Conservation (phyloP, 2,888 invertebrate species). For the Andrena fulva region DNA sequence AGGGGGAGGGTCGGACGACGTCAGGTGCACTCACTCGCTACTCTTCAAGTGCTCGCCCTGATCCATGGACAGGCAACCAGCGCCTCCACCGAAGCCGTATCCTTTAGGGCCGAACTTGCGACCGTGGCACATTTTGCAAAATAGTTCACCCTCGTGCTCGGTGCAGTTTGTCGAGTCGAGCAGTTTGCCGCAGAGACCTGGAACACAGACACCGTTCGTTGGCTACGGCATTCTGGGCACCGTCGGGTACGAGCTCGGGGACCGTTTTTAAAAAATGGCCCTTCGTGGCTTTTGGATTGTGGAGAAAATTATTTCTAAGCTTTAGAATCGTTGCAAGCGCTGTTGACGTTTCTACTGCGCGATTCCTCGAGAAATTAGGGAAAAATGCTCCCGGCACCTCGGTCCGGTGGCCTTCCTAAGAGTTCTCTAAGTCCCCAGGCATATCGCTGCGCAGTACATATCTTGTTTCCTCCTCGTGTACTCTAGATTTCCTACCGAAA, state of each 20-base stretch:
- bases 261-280: not conserved
- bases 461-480: too few species aligned
- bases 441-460: too few species aligned
- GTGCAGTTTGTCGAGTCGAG: constrained; percentile 99
- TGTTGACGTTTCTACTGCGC: too few species aligned
- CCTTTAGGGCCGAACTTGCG: constrained; percentile 99
- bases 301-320: too few species aligned
- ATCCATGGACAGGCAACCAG: constrained; percentile 98
- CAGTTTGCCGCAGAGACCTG: constrained; percentile 98
- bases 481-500: too few species aligned
- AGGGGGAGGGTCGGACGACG: constrained; percentile 66
- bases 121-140: constrained; percentile 98
- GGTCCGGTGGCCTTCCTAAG: too few species aligned
- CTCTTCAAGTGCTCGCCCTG: constrained; percentile 94
- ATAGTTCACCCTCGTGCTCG: constrained; percentile 98
- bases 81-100: constrained; percentile 99
- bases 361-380: too few species aligned
- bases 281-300: not conserved
- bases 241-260: not conserved
- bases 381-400: too few species aligned
- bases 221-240: constrained; percentile 6
- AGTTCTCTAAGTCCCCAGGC: too few species aligned
- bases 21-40: constrained; percentile 90
- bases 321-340: too few species aligned
- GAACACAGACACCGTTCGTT: constrained; percentile 62